phyloP scores from a whole-genome alignment of 2,888 invertebrate species.

The Epirrhoe tristata region DNA sequence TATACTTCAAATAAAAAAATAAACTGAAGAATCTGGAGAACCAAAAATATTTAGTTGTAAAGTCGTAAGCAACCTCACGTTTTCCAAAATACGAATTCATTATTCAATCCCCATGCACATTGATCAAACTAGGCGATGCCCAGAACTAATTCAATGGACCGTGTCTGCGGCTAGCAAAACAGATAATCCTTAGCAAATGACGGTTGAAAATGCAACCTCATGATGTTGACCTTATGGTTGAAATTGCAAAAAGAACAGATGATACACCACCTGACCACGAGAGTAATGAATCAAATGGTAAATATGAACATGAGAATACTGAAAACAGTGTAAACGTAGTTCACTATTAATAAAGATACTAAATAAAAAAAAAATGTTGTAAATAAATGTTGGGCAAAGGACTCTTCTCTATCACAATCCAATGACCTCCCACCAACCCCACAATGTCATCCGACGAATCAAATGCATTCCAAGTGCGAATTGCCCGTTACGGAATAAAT shows the following conservation, averaged over 20 bases:
- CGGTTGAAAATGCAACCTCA: constrained; percentile 14
- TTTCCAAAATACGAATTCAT: neutral
- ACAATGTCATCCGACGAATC: no score
- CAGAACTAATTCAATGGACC: constrained; percentile 55
- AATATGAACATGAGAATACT: constrained; percentile 49
- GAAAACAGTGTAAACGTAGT: constrained; percentile 19
- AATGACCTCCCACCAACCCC: no score
- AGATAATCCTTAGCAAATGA: constrained; percentile 14
- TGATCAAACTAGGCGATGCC: constrained; percentile 50
- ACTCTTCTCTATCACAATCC: no score
- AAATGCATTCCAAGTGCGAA: no score
- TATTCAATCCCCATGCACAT: constrained; percentile 45
- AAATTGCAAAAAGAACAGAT: neutral
- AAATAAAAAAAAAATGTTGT: neutral
- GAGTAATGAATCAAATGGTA: constrained; percentile 55
- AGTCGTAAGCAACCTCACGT: neutral
- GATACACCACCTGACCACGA: constrained; percentile 7
- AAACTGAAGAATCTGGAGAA: no score
- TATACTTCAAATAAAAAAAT: no score
- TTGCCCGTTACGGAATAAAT: no score
- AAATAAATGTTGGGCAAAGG: neutral
- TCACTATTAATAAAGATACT: constrained; percentile 3
- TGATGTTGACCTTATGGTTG: neutral
- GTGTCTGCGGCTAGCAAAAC: constrained; percentile 48
- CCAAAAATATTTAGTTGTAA: no score